A percentile compares a stretch with the other conserved stretches of the same genome.
These are phyloP conservation scores for Cepphus grylle DNA, from an alignment of 2,113 vertebrate genomes.

Conservation along the genomic window DNA sequence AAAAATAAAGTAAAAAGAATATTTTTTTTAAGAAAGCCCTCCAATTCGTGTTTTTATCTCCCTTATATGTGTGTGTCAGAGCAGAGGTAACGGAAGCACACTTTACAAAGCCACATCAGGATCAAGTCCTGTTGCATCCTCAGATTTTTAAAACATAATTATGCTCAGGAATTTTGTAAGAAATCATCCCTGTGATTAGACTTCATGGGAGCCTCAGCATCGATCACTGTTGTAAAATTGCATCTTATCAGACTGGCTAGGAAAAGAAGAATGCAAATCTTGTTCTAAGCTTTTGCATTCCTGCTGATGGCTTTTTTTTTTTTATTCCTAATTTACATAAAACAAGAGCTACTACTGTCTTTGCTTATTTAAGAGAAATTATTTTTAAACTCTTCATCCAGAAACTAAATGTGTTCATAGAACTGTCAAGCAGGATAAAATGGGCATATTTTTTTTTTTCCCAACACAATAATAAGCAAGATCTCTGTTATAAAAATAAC, in stretches of 20 bases:
- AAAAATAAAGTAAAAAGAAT: not conserved
- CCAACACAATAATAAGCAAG: not conserved
- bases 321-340: constrained; percentile 66
- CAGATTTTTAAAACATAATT: not conserved
- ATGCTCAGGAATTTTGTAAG: not conserved
- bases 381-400: constrained; percentile 54
- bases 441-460: constrained; percentile 26
- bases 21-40: not conserved
- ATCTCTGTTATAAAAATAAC: constrained; percentile 21
- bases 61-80: not conserved
- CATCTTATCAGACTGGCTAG: constrained; percentile 42
- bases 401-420: constrained; percentile 25
- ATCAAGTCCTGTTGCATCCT: not conserved
- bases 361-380: constrained; percentile 65
- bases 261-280: constrained; percentile 63
- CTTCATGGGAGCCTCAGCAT: constrained; percentile 20
- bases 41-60: not conserved
- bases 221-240: constrained; percentile 28
- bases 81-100: not conserved
- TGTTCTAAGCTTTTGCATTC: constrained; percentile 59
- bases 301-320: constrained; percentile 58
- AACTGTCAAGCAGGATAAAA: constrained; percentile 28
- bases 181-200: constrained; percentile 51
- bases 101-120: not conserved
- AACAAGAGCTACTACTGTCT: constrained; percentile 59